phyloP scores from a whole-genome alignment of 2,888 invertebrate genomes.

The Meiosimyza platycephala region DNA sequence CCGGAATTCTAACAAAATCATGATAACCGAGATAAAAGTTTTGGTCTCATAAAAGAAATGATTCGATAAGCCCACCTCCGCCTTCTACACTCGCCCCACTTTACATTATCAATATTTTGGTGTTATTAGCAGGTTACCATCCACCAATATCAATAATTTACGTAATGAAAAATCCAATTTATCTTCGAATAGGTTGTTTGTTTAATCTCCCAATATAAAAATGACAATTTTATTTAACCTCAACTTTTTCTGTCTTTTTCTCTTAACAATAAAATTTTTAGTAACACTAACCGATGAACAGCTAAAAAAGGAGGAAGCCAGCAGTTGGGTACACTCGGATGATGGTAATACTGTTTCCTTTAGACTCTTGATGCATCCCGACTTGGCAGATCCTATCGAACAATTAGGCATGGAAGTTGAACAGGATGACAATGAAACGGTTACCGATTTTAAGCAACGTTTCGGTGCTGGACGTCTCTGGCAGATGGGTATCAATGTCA shows the following conservation, averaged over 20 bases:
- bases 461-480: constrained; percentile 76
- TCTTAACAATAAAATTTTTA: not conserved
- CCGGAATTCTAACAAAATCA: too few relatives aligned
- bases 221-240: not conserved
- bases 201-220: not conserved
- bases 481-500: constrained; percentile 78
- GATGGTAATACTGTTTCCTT: constrained; percentile 71
- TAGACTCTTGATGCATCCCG: constrained; percentile 78
- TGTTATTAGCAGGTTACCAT: too few relatives aligned
- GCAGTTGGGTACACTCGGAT: constrained; percentile 63
- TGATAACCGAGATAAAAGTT: too few relatives aligned
- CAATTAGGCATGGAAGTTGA: constrained; percentile 82
- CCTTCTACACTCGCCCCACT: too few relatives aligned
- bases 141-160: too few relatives aligned
- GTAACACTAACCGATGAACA: constrained; percentile 21
- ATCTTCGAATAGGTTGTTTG: not conserved
- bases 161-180: not conserved
- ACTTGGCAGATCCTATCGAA: constrained; percentile 80
- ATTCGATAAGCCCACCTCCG: too few relatives aligned
- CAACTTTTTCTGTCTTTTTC: not conserved
- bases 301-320: constrained; percentile 31
- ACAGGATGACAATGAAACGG: constrained; percentile 78
- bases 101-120: too few relatives aligned
- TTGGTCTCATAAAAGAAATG: too few relatives aligned
- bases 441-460: constrained; percentile 79